These are phyloP conservation scores for Linyphia triangularis DNA, from an alignment of 2,888 invertebrate genomes.

Conservation along the genomic window DNA sequence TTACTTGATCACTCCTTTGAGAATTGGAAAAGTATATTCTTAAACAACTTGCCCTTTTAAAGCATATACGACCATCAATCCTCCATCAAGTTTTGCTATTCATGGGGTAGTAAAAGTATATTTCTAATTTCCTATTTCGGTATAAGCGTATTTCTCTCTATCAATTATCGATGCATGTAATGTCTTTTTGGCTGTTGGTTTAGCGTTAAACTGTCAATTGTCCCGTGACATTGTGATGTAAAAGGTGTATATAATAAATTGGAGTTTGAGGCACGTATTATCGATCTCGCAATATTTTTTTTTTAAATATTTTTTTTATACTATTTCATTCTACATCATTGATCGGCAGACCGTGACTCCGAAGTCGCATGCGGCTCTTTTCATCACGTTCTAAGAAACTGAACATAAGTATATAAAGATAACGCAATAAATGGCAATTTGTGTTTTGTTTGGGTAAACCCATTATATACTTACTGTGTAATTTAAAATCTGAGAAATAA, in stretches of 20 bases:
- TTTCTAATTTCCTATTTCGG: not conserved
- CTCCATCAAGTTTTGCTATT: not conserved
- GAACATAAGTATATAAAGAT: too few species aligned
- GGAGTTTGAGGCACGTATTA: not conserved
- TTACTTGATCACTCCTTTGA: not conserved
- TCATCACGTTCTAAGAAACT: too few species aligned
- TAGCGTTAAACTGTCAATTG: not conserved
- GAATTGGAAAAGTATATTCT: not conserved
- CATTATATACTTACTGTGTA: too few species aligned
- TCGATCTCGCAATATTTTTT: too few species aligned
- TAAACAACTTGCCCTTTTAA: not conserved
- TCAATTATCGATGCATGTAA: not conserved
- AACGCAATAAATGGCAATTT: too few species aligned
- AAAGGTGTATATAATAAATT: not conserved
- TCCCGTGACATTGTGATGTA: not conserved
- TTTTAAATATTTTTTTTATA: too few species aligned
- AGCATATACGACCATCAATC: not conserved
- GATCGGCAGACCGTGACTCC: too few species aligned
- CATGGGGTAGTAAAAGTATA: constrained; percentile 3
- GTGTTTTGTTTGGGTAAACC: too few species aligned
- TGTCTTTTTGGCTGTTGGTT: not conserved
- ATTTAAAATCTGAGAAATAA: too few species aligned
- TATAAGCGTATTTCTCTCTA: too few species aligned
- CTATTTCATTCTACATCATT: too few species aligned
- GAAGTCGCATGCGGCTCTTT: too few species aligned